A percentile compares a stretch with the other conserved stretches of the same genome.
phyloP scores from a whole-genome alignment of 2,113 vertebrate species.

The Rhinichthys klamathensis region DNA sequence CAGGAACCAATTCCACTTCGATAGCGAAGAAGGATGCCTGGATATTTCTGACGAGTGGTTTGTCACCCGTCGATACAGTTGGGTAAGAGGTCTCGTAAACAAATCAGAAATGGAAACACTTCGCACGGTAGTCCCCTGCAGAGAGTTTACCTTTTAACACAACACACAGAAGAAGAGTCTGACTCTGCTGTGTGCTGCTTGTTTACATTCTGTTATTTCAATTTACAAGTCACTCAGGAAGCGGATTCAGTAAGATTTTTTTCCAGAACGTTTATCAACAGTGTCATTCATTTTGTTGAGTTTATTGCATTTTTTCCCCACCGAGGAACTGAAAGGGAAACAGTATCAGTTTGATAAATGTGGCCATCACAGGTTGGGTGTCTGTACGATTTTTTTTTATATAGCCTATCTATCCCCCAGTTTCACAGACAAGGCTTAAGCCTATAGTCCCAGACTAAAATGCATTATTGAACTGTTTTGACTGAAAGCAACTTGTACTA shows the following conservation, averaged over 20 bases:
- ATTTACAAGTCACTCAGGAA: constrained; percentile 42
- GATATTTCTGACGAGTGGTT: background rate
- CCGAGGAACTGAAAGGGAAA: background rate
- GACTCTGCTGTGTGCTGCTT: constrained; percentile 44
- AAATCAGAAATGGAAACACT: constrained; percentile 51
- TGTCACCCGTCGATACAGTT: constrained; percentile 27
- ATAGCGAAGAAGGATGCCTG: constrained; percentile 17
- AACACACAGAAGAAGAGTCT: constrained; percentile 24
- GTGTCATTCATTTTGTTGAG: constrained; percentile 13
- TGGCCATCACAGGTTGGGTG: background rate
- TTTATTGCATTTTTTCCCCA: background rate
- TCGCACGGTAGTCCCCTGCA: constrained; percentile 34
- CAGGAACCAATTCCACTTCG: constrained; percentile 31
- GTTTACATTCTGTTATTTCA: constrained; percentile 44
- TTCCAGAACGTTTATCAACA: constrained; percentile 3
- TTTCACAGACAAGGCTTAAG: too few species aligned
- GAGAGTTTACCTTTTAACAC: constrained; percentile 56
- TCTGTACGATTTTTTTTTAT: background rate
- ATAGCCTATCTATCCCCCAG: too few species aligned
- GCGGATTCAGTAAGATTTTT: constrained; percentile 32
- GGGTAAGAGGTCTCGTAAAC: constrained; percentile 44
- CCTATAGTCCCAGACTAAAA: too few species aligned
- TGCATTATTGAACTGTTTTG: too few species aligned
- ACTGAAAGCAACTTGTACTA: too few species aligned
- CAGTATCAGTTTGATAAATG: background rate